Base-by-base conservation (phyloP, 2,888 invertebrate genomes). In the Plagodis dolabraria region DNA sequence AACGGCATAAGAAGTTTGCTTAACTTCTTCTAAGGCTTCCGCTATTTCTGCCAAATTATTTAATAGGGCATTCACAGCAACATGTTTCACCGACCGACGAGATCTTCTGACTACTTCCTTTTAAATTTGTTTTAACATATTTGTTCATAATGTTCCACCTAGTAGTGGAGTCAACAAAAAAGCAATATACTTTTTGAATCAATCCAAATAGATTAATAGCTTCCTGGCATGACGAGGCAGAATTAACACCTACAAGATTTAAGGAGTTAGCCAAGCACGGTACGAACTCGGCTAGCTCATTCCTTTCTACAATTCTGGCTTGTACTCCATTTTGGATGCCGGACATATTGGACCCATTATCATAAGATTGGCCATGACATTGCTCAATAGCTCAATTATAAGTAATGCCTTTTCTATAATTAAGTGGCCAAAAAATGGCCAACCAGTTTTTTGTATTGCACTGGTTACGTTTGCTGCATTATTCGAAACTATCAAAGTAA, bases 21-120 rank as follows among this genome's bases (percentile, higher is more conserved):
- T 33, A 22, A 45, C 53, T 64, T 64, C 63, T 60, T 63, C 49
- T 35, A 62, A 63, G 54, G 63, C 61, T 59, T 65, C 59, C 51
- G 48, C 63, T 52, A 65, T 44, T 60, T 65, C 43, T 11, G 43
- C 11, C 43, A 43, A 43, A 43, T 43, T 43, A 43, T 43, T 11
- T 43, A 11, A 43, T 43, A 43, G 11, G 43, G 43, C 43, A 43
- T 43, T 43, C 43, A 43, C 12, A 43, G 43, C 12, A 43, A 43
- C 43, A 43, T 43, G 43, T 43, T 43, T 43, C 43, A 12, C 43
- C 43, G 12, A 43, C 43, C 43, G 11, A 11, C 43, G n/a, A n/a
- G n/a, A n/a, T 43, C 43, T n/a, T 43, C n/a, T 43, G 40, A 40
- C 40, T 40, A 40, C 9, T 40, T 40, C 40, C 40, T 40, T 40